Base-by-base conservation (phyloP, 2,113 vertebrate genomes). In the Scophthalmus maximus region DNA sequence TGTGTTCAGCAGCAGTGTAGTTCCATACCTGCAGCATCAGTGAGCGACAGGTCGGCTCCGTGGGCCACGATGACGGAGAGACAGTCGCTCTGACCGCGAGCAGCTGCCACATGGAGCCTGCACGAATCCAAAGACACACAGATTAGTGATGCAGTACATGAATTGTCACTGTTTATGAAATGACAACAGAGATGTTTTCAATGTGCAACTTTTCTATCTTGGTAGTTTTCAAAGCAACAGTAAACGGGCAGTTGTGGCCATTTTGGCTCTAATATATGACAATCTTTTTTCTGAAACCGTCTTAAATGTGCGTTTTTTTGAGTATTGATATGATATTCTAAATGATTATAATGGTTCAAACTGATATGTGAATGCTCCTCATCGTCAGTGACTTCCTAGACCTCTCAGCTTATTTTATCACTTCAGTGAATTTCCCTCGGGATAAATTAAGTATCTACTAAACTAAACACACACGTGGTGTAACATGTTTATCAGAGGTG, bases 61-160 rank as follows among this genome's bases (percentile, higher is more conserved):
- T 99, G 97, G 9, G 95, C 83, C 74, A 98, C 83, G 87, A 99
- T 96, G 60, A 94, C 91, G 60, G 93, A 92, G 12, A 99, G 95
- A 66, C 97, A 99, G 27, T 98, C 98, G 2, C 86, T 84, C 8
- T 96, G 95, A 29, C 98, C 98, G 42, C 94, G 97, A 0, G 89
- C 85, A 27, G 96, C 96, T 53, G 98, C 97, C 73, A 96, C 93
- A 78, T 99, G 98, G 80, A 99, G 96, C 55, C 98, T 90, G 23
- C 2, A 68, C 15, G 78, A 47, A 74, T 2, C 7, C 26, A 70
- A 49, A 30, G 6, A 20, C 67, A 58, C 60, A 47, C 23, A 40
- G 42, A 58, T 61, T 5, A 46, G 14, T 53, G 56, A 14, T 2
- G 2, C 20, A 68, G 3, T 8, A 26, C 11, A 42, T 42, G 8